phyloP scores from a whole-genome alignment of 2,113 vertebrate genomes.

The Antechinus stuartii region DNA sequence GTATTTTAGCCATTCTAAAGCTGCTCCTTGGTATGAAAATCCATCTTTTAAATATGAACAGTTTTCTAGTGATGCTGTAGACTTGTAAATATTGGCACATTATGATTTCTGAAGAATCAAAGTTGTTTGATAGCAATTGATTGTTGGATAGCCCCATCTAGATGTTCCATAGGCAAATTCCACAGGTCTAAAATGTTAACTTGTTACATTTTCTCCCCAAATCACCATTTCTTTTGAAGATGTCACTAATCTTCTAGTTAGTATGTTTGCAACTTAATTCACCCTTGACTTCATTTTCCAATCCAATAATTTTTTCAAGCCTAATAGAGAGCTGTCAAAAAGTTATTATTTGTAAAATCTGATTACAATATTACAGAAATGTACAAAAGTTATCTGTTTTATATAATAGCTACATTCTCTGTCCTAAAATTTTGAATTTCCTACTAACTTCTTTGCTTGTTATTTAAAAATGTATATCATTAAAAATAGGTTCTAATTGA shows the following conservation, averaged over 20 bases:
- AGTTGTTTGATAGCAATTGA: background rate
- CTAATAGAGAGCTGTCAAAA: background rate
- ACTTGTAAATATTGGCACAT: background rate
- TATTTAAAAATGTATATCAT: conserved; percentile 2
- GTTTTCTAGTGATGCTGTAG: background rate
- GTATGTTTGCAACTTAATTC: background rate
- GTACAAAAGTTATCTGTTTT: background rate
- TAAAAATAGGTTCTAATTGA: background rate
- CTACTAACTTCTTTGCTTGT: background rate
- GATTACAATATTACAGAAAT: background rate
- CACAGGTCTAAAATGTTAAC: background rate
- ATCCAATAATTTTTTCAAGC: background rate
- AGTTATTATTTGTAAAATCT: background rate
- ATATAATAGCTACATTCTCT: background rate
- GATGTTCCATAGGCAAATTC: background rate
- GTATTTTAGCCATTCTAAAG: background rate
- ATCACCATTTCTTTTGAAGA: background rate
- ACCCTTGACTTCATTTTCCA: background rate
- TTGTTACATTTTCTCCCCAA: background rate
- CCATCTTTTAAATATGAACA: background rate
- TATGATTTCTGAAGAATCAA: background rate
- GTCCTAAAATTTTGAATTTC: conserved; percentile 13
- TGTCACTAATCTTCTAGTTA: background rate
- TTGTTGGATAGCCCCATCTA: background rate
- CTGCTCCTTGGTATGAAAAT: background rate